Percentiles rank a stretch among this genome's conserved stretches.
Evolutionary conservation across 2,797 vertebrate genomes (phyloP).

Genomic region (Emys orbicularis): DNA sequence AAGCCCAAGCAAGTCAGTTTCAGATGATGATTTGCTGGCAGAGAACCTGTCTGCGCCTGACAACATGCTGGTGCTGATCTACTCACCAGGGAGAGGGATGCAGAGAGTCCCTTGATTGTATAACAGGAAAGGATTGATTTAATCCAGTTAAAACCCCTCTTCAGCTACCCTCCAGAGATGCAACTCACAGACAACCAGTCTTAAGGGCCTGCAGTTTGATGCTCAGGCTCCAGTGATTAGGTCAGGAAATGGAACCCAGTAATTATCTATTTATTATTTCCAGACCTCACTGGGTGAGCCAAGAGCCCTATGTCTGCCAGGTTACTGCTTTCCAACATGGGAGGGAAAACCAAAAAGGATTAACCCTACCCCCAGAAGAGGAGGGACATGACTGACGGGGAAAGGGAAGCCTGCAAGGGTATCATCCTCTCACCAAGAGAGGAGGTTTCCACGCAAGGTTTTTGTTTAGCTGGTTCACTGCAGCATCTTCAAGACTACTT

Average conservation of each 20-base stretch:
- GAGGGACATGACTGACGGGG: too few species aligned
- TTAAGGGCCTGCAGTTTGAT: not conserved
- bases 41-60: not conserved
- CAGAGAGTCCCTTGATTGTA: not conserved
- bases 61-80: not conserved
- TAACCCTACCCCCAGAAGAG: not conserved
- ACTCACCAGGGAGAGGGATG: not conserved
- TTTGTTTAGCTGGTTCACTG: not conserved
- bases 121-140: not conserved
- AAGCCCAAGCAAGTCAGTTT: conserved; percentile 2
- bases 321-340: not conserved
- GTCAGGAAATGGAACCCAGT: conserved; percentile 18
- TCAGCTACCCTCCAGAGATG: not conserved
- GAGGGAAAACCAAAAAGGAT: not conserved
- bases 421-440: not conserved
- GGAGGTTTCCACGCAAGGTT: too few species aligned
- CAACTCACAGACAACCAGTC: not conserved
- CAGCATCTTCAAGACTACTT: not conserved
- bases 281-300: conserved; percentile 11
- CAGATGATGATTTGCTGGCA: not conserved
- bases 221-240: not conserved
- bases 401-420: not conserved
- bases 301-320: not conserved
- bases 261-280: conserved; percentile 30
- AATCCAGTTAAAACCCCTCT: not conserved